Evolutionary conservation across 2,113 vertebrate genomes (phyloP).

Genomic region (Condylura cristata): DNA sequence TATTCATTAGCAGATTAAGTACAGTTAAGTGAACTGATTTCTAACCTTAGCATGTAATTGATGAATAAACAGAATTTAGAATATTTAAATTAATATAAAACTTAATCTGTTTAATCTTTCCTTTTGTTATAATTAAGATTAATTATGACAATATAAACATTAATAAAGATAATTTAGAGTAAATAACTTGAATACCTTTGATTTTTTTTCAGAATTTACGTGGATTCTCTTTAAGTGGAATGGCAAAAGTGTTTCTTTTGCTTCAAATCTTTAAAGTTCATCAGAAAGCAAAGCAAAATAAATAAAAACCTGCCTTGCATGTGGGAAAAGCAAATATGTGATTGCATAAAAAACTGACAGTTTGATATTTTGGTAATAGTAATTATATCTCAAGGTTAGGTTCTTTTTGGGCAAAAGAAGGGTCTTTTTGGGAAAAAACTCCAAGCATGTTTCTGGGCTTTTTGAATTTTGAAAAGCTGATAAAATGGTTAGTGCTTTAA

Average conservation of each 20-base stretch:
- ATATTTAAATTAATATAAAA: neutral
- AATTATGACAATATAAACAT: neutral
- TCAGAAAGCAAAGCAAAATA: neutral
- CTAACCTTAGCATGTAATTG: neutral
- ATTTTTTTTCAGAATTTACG: conserved; percentile 30
- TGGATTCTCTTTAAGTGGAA: conserved; percentile 50
- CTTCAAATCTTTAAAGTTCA: conserved; percentile 47
- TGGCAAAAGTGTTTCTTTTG: conserved; percentile 21
- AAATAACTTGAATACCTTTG: neutral
- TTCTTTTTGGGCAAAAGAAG: neutral
- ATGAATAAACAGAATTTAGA: conserved; percentile 20
- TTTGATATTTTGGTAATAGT: neutral
- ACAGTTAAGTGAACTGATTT: conserved; percentile 10
- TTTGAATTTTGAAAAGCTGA: conserved; percentile 41
- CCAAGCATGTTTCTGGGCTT: neutral
- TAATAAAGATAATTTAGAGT: neutral
- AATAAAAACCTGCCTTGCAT: neutral
- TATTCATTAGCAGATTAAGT: conserved; percentile 7
- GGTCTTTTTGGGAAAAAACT: neutral
- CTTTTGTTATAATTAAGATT: conserved; percentile 34
- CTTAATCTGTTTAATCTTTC: neutral
- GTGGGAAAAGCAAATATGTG: conserved; percentile 42
- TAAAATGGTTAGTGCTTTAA: conserved; percentile 41
- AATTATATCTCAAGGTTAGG: conserved; percentile 3
- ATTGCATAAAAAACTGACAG: conserved; percentile 26